These are phyloP conservation scores for Amblyteles armatorius DNA, from an alignment of 2,888 invertebrate species.

Conservation along the genomic window DNA sequence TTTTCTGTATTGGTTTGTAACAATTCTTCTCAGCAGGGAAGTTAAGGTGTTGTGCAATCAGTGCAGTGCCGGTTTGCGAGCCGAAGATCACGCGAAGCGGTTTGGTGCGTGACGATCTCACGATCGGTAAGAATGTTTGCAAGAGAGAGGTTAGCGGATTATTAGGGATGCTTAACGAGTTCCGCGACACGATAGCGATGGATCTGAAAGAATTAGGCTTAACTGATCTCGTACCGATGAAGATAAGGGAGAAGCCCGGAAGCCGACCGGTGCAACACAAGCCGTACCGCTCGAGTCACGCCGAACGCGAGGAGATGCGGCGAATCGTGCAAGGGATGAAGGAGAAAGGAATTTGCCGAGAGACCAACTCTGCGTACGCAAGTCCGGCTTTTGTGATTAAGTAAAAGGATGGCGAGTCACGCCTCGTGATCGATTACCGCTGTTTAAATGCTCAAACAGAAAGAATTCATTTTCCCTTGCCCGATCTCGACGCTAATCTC, in stretches of 20 bases:
- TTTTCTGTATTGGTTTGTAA: too few relatives aligned
- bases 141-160: neutral
- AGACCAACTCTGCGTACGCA: slow-evolving; percentile 49
- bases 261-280: slow-evolving; percentile 23
- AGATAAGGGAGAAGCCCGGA: slow-evolving; percentile 28
- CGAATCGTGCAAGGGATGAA: slow-evolving; percentile 38
- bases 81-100: too few relatives aligned
- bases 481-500: slow-evolving; percentile 48
- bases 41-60: too few relatives aligned
- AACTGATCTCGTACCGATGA: slow-evolving; percentile 38
- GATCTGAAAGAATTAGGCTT: slow-evolving; percentile 35
- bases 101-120: slow-evolving; percentile 1
- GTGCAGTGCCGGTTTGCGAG: too few relatives aligned
- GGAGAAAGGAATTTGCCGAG: slow-evolving; percentile 24
- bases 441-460: slow-evolving; percentile 43
- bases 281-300: slow-evolving; percentile 35
- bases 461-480: slow-evolving; percentile 52
- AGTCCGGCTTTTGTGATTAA: slow-evolving; percentile 57
- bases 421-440: slow-evolving; percentile 59
- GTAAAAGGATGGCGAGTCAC: slow-evolving; percentile 51
- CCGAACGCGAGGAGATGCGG: slow-evolving; percentile 42
- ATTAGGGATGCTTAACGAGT: slow-evolving; percentile 38
- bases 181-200: slow-evolving; percentile 33
- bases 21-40: too few relatives aligned
- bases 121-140: neutral